A percentile compares a stretch with the other conserved stretches of the same genome.
phyloP scores from a whole-genome alignment of 2,113 vertebrate genomes.

The Suncus etruscus region DNA sequence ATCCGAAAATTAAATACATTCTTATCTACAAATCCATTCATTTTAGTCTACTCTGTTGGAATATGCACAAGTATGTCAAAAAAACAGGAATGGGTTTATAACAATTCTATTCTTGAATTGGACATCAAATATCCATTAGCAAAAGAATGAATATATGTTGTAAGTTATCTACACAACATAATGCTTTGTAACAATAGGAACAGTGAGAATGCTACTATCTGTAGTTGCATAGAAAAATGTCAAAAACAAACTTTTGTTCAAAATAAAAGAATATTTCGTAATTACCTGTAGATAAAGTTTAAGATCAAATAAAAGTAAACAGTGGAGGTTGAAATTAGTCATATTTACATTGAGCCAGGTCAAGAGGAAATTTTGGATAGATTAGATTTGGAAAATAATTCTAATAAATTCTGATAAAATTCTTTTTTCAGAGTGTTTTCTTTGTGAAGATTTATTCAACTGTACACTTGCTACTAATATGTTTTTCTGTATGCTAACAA shows the following conservation, averaged over 20 bases:
- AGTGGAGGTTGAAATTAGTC: neutral
- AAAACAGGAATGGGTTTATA: neutral
- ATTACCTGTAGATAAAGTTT: neutral
- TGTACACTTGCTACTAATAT: neutral
- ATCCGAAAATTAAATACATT: neutral
- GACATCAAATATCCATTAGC: neutral
- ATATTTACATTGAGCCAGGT: neutral
- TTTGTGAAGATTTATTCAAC: conserved; percentile 24
- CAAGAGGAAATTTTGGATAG: neutral
- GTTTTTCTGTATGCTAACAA: neutral
- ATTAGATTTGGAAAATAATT: neutral
- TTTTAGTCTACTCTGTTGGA: neutral
- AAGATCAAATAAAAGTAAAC: neutral
- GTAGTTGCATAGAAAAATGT: neutral
- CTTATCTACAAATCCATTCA: neutral
- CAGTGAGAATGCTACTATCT: neutral
- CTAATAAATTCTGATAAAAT: conserved; percentile 1
- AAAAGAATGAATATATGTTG: neutral
- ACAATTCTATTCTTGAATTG: neutral
- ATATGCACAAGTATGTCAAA: neutral
- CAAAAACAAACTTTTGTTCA: neutral
- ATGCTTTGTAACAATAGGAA: neutral
- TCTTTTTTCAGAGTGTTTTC: neutral
- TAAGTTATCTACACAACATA: neutral
- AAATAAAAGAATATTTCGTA: neutral